Base-by-base conservation (phyloP, 2,888 invertebrate species). In the Vesta saturnalis region DNA sequence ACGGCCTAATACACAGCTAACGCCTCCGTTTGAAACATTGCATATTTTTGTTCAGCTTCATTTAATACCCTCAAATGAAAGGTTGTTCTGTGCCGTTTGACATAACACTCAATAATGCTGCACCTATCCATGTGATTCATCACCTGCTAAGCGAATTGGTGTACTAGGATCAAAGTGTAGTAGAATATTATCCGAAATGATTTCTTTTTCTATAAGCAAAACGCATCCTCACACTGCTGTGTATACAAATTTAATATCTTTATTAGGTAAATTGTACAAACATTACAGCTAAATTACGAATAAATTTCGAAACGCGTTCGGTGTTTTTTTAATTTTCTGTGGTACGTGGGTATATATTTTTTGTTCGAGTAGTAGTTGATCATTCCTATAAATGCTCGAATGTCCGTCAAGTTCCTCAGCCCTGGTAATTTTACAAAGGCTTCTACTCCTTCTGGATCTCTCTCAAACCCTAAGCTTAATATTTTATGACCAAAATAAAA, bases 21-120 rank as follows among this genome's bases (percentile, higher is more conserved):
- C 15, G 54, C 10, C 10, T 54, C 21, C 19, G 18, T 54, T 19
- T 19, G 19, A 54, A 54, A 21, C 19, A 54, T 22, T 21, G 21
- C n/a, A 19, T 54, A 54, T 12, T 54, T 54, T 21, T 54, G 14
- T 22, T 54, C 21, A 16, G 54, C 54, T 22, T 54, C n/a, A 1
- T 2, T 54, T 19, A 54, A 19, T 12, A 54, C 54, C 12, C 54
- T 54, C 3, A 18, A 54, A 19, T 16, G 4, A 54, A 54, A 54
- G n/a, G 21, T 21, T 4, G 19, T 22, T 21, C 54, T 4, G 12
- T 54, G 18, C 54, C 54, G n/a, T 54, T 14, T 6, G 54, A 5
- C n/a, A 54, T 21, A 12, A 54, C 54, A 54, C 18, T 3, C 18
- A 22, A 54, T n/a, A 21, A 21, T 19, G 10, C n/a, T 21, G 19